Conservation (phyloP, 1,140 invertebrate genomes). For the Bombus sibiricus region DNA sequence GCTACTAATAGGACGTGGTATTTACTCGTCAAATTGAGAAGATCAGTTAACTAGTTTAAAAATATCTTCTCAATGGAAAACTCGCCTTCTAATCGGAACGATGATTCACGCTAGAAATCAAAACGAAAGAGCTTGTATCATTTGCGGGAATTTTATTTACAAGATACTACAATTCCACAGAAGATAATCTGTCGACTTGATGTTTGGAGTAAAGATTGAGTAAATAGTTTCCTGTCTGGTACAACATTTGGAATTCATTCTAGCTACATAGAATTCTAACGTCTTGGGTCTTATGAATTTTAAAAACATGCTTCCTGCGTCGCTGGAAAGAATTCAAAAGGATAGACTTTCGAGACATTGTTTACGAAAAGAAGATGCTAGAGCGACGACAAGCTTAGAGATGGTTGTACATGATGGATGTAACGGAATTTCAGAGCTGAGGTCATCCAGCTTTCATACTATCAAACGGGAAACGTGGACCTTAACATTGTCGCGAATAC, state of each 20-base stretch:
- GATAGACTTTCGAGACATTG: neutral
- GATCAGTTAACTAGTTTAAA: constrained; percentile 8
- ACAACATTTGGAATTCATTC: neutral
- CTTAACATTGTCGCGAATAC: constrained; percentile 14
- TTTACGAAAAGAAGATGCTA: neutral
- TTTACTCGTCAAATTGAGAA: neutral
- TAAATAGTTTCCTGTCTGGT: neutral
- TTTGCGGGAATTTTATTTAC: neutral
- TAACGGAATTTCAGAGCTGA: constrained; percentile 12
- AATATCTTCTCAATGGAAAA: neutral
- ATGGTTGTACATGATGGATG: neutral
- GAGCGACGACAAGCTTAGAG: neutral
- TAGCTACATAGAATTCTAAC: neutral
- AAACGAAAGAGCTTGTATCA: neutral
- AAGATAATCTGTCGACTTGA: neutral
- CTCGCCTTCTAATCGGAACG: neutral
- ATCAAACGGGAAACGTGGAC: constrained; percentile 7
- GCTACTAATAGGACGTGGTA: neutral
- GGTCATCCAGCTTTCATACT: neutral
- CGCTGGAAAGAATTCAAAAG: neutral
- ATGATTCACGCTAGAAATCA: neutral
- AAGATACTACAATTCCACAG: neutral
- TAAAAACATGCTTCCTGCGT: neutral
- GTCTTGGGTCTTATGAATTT: neutral
- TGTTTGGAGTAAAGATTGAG: neutral